Base-by-base conservation (phyloP, 2,113 vertebrate species). In the Columba janthina region DNA sequence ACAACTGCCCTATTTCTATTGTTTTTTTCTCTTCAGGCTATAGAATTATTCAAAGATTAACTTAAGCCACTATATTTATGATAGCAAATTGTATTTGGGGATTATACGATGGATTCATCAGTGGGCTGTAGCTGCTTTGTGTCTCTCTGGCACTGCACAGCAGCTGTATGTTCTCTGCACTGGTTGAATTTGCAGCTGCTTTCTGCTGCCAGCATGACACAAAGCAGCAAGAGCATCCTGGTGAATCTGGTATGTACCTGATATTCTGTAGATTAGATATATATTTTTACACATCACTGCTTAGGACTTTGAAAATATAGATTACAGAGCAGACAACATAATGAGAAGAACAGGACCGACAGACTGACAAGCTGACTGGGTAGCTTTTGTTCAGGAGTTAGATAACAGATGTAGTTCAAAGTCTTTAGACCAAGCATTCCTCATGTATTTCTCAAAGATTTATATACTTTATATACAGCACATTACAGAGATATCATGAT, bases 331-430 rank as follows among this genome's bases (percentile, higher is more conserved):
- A 32, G 73, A 70, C 1, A 5, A 61, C n/a, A 5, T 76, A 88
- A 96, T n/a, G 88, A 85, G 51, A 93, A 84, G 70, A 92, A 85
- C 82, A 95, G 90, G 50, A 82, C 75, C 90, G 74, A 40, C 62
- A 93, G 64, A 48, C 13, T 0, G 6, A 69, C 28, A 77, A 51
- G 36, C 4, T 85, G 77, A 31, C 40, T 78, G 46, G 34, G 10
- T 62, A 26, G 48, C 5, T 87, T 85, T 42, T 82, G 11, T 61
- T 46, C 44, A 64, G 70, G 29, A 90, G 15, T 48, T 51, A 54
- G 70, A 74, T 67, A 70, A 46, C 54, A 85, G 82, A 87, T 60
- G n/a, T 64, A 95, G 56, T 84, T 94, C 70, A 95, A 96, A 93
- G 70, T 44, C 50, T 69, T 91, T 51, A 79, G 57, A 75, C 7